These are phyloP conservation scores for Anthopleura xanthogrammica DNA, from an alignment of 92 coral and sea anemone genomes.

Conservation along the genomic window DNA sequence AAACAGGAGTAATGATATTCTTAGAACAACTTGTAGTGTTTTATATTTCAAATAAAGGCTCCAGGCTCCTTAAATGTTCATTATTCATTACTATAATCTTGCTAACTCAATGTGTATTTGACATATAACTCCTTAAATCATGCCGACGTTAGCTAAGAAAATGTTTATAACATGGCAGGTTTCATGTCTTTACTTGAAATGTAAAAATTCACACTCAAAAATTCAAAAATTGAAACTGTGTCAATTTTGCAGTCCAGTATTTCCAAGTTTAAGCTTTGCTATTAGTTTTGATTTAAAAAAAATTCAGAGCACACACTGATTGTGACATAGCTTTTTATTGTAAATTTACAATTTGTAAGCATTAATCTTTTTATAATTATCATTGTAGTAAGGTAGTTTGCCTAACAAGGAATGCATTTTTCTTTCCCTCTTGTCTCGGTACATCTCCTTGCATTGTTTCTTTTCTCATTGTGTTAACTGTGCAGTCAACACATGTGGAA, in stretches of 20 bases:
- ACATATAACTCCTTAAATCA: neutral
- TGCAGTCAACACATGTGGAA: conserved; percentile 45
- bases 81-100: neutral
- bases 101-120: too few relatives aligned
- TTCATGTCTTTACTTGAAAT: conserved; percentile 12
- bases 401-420: conserved; percentile 32
- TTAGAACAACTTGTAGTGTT: neutral
- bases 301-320: too few relatives aligned
- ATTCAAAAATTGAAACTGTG: too few relatives aligned
- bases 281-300: too few relatives aligned
- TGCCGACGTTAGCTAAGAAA: neutral
- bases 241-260: too few relatives aligned
- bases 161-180: neutral
- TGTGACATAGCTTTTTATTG: too few relatives aligned
- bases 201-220: neutral
- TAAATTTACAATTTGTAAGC: too few relatives aligned
- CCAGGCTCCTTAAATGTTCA: neutral
- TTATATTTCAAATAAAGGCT: conserved; percentile 7
- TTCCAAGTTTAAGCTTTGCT: too few relatives aligned
- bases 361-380: neutral
- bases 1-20: too few relatives aligned
- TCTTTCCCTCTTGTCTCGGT: conserved; percentile 57
- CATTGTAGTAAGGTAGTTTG: neutral
- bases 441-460: conserved; percentile 65
- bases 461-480: conserved; percentile 56